Base-by-base conservation (phyloP, 2,888 invertebrate genomes). In the Nomada hirtipes region DNA sequence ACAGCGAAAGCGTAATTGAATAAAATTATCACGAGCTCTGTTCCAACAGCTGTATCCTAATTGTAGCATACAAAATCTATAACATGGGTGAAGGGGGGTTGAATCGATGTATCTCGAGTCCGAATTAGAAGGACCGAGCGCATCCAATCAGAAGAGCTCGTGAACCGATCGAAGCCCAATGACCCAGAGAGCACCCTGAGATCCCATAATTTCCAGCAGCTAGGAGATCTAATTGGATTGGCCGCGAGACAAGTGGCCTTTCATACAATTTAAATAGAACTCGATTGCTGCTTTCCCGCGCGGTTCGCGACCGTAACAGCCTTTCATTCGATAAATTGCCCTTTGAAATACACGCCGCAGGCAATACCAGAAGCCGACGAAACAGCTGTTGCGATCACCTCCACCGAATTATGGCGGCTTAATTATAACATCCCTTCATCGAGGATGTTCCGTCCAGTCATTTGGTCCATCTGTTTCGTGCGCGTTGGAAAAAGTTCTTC, bases 211-310 rank as follows among this genome's bases (percentile, higher is more conserved):
- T 80, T 73, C 65, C 42, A 74, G 67, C 60, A 52, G 76, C 44
- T 57, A 83, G 69, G 63, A 73, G 69, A 69, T 73, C 80, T 64
- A 76, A 85, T 85, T 68, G 83, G 75, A 83, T 85, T 60, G 76
- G 72, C 71, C 63, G 29, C 63, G 47, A 59, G 77, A 77, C 73
- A 73, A 85, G 72, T 77, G 70, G 67, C 29, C 50, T 77, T 85
- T 85, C 77, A 70, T 83, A 70, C 73, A 82, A 83, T 79, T 80
- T 71, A 63, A 86, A 79, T 76, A 83, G 72, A 60, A 59, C 44
- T 52, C 61, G 79, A 63, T 63, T 63, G 76, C 64, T 20, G 47
- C 26, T 72, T 36, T 55, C 64, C 53, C 50, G 70, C 70, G 64
- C 65, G 70, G 60, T 68, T 69, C 59, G 59, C n/a, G 47, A 64